These are phyloP conservation scores for Cairina moschata DNA, from an alignment of 2,113 vertebrate species.

Conservation along the genomic window DNA sequence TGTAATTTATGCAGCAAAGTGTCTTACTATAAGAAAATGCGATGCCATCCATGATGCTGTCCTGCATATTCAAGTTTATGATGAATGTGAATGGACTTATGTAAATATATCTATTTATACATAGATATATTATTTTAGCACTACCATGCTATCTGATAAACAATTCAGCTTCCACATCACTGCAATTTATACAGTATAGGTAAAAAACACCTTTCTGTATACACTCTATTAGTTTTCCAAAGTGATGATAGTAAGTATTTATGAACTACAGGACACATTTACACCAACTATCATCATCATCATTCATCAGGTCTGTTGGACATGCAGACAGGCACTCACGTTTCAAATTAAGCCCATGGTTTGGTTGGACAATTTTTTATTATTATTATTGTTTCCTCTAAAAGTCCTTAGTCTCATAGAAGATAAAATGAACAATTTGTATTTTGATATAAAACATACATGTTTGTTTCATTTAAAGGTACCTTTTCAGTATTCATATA, in stretches of 20 bases:
- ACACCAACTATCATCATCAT: background rate
- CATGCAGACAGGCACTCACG: background rate
- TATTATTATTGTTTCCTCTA: background rate
- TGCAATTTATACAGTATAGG: background rate
- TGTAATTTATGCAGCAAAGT: background rate
- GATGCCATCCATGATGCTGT: background rate
- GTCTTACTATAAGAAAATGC: slow-evolving; percentile 4
- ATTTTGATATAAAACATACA: background rate
- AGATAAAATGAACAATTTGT: background rate
- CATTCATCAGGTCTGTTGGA: background rate
- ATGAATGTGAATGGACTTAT: background rate
- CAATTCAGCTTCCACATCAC: background rate
- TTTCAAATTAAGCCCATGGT: background rate
- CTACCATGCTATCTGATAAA: background rate
- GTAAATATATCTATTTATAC: background rate
- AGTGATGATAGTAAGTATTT: background rate
- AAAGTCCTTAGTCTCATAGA: background rate
- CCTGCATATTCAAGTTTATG: background rate
- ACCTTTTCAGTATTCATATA: background rate
- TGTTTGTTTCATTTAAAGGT: background rate
- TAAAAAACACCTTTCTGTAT: background rate
- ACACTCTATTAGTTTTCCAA: background rate
- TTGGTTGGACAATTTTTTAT: background rate
- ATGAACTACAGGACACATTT: background rate
- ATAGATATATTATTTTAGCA: background rate